Evolutionary conservation across 2,113 vertebrate species (phyloP).

Genomic region (Scortum barcoo): DNA sequence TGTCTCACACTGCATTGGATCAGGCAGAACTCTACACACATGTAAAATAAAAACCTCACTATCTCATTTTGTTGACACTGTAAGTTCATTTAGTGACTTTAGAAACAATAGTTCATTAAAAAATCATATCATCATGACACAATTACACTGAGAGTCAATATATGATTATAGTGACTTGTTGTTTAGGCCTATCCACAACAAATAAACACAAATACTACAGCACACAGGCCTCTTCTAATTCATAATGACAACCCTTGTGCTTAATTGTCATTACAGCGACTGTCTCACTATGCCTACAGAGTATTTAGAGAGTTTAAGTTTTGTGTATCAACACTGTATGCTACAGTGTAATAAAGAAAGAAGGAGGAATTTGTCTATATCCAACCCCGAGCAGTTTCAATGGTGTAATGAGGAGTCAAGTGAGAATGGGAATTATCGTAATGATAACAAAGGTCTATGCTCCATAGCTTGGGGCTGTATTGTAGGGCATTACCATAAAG

Average conservation of each 20-base stretch:
- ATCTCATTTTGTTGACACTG: neutral
- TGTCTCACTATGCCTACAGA: constrained; percentile 28
- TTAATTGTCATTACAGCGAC: constrained; percentile 43
- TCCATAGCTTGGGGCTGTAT: constrained; percentile 81
- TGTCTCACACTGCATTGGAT: neutral
- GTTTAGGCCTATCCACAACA: constrained; percentile 7
- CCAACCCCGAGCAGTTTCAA: constrained; percentile 76
- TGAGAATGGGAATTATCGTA: constrained; percentile 88
- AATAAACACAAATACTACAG: constrained; percentile 33
- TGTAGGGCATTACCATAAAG: constrained; percentile 90
- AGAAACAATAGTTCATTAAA: neutral
- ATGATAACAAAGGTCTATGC: constrained; percentile 86
- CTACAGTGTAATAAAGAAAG: constrained; percentile 74
- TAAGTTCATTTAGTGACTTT: neutral
- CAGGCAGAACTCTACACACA: neutral
- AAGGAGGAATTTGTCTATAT: constrained; percentile 75
- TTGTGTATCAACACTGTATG: constrained; percentile 51
- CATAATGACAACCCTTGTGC: constrained; percentile 39
- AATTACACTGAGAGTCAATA: neutral
- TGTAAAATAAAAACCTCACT: neutral
- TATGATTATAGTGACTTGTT: constrained; percentile 8
- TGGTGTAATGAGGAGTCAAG: constrained; percentile 84
- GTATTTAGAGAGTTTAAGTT: constrained; percentile 52
- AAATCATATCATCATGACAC: neutral
- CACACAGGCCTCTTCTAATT: constrained; percentile 48